A percentile compares a stretch with the other conserved stretches of the same genome.
Conservation (phyloP, 2,888 invertebrate species). For the Terebella lapidaria region DNA sequence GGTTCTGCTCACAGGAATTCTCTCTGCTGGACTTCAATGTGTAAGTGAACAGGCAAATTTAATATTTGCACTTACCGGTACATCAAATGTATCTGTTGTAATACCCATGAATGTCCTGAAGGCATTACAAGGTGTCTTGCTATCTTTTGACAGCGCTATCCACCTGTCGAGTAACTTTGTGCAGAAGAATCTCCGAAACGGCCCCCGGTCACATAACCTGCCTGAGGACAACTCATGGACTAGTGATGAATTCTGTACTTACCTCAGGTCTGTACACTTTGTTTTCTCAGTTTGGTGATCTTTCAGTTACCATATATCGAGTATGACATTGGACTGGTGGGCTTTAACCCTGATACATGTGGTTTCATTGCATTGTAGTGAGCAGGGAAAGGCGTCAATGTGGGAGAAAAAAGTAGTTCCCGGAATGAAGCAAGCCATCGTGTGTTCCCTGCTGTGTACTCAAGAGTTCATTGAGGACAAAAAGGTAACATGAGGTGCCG, state of each 20-base stretch:
- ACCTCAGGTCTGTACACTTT: conserved; percentile 61
- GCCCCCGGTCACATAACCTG: conserved; percentile 56
- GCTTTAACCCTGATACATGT: too few species aligned
- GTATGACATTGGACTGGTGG: too few species aligned
- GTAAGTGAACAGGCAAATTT: conserved; percentile 57
- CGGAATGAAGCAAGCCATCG: conserved; percentile 77
- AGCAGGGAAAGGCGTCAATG: conserved; percentile 30
- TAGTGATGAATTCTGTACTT: conserved; percentile 66
- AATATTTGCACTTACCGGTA: neutral
- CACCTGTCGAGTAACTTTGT: conserved; percentile 91
- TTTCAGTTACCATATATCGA: too few species aligned
- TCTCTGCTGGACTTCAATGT: conserved; percentile 82
- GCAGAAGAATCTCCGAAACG: conserved; percentile 74
- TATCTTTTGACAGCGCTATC: conserved; percentile 53
- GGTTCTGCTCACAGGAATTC: conserved; percentile 75
- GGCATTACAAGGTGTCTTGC: too few species aligned
- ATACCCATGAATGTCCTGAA: too few species aligned
- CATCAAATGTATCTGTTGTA: neutral
- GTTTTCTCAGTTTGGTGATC: too few species aligned
- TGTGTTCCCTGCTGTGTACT: conserved; percentile 72
- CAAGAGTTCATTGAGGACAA: conserved; percentile 58
- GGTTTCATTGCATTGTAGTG: neutral
- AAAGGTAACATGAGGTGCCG: too few species aligned
- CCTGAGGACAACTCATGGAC: conserved; percentile 83
- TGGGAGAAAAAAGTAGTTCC: conserved; percentile 75